Evolutionary conservation across 2,797 vertebrate species (phyloP), one percentile per base, ranked within the genome.

Genomic region (Alosa sapidissima): DNA sequence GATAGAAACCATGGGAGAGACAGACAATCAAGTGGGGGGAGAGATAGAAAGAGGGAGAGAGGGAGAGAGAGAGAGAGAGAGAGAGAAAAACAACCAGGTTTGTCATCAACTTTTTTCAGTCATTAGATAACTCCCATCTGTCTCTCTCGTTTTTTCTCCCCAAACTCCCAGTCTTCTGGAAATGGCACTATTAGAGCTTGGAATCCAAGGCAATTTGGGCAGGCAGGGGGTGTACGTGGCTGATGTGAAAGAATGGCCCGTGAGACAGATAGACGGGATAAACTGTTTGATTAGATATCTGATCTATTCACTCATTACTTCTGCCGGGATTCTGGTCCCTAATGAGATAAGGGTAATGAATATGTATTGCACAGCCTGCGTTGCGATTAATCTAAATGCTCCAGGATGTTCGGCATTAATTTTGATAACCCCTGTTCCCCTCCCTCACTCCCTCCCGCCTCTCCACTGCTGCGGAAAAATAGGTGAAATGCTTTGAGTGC

Each of bases 261-360:
- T 49, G 60, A 82, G 54, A 55, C 13, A 81, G 81, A 83, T 72
- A 85, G 83, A 58, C 60, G 81, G 84, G 83, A 88, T 11, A 84
- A 85, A 89, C 49, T 83, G 85, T 90, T 87, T 86, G 86, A 88
- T 90, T 88, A 87, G 85, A 87, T 87, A 85, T 84, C 84, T 87
- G 86, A 88, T 89, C 81, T 85, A 60, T 85, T 65, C 84, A 87
- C 81, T 88, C 62, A 87, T 88, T 87, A 85, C 85, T 82, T 84
- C 28, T 86, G 83, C 78, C 83, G 51, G 85, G 83, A 86, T 89
- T 89, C 85, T n/a, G 81, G 49, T 86, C 83, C 83, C 81, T 90
- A 88, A 90, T 82, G 84, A 85, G 85, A 85, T 89, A 86, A 86
- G 83, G 84, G 72, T 85, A 86, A 92, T 90, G 84, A 89, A 91